A percentile compares a stretch with the other conserved stretches of the same genome.
These are phyloP conservation scores for Chauna torquata DNA, from an alignment of 2,113 vertebrate genomes.

Conservation along the genomic window DNA sequence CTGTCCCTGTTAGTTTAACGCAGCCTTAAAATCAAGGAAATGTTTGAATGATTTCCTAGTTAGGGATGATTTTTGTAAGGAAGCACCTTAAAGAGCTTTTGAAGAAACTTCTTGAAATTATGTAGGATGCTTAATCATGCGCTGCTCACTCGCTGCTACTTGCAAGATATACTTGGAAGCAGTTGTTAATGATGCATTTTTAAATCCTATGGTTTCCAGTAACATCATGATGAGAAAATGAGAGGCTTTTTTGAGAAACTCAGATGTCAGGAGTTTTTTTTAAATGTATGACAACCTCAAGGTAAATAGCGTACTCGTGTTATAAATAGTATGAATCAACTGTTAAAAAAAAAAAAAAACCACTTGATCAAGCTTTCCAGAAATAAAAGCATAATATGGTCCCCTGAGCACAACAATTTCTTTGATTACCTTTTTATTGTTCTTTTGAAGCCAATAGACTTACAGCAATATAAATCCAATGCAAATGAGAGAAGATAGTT, in stretches of 20 bases:
- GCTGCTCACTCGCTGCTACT: background rate
- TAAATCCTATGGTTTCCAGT: background rate
- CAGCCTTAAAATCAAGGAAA: background rate
- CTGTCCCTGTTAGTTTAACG: background rate
- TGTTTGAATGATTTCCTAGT: background rate
- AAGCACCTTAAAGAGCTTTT: background rate
- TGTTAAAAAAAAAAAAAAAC: conserved; percentile 28
- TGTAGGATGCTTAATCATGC: background rate
- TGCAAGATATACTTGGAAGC: background rate
- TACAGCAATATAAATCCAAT: conserved; percentile 45
- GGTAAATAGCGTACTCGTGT: conserved; percentile 24
- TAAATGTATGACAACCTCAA: conserved; percentile 16
- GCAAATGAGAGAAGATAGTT: conserved; percentile 39
- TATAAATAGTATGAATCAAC: conserved; percentile 54
- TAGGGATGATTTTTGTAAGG: background rate
- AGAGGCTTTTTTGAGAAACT: conserved; percentile 2
- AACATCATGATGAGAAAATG: background rate
- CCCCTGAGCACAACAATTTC: conserved; percentile 52
- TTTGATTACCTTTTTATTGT: conserved; percentile 68
- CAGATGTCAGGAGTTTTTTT: background rate
- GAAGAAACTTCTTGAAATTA: background rate
- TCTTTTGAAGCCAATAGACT: conserved; percentile 43
- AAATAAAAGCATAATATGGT: conserved; percentile 42
- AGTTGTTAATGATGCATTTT: background rate
- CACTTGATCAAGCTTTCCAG: conserved; percentile 53